Evolutionary conservation across 2,888 invertebrate species (phyloP).

Genomic region (Cordylochernes scorpioides): DNA sequence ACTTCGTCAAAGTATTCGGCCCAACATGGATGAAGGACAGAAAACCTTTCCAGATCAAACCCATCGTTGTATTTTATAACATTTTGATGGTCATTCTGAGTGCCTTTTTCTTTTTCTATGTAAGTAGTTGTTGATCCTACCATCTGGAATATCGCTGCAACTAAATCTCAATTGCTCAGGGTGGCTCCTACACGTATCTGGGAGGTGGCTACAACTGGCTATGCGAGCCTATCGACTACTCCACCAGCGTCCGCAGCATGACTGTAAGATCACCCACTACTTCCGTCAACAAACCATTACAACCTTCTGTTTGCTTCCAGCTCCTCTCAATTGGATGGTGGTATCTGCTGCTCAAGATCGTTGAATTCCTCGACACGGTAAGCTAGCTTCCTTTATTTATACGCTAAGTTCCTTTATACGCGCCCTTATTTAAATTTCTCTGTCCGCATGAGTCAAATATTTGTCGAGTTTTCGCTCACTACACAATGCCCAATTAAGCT

Average conservation of each 20-base stretch:
- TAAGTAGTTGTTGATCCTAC: constrained; percentile 4
- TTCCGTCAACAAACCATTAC: background rate
- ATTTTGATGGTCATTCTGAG: constrained; percentile 12
- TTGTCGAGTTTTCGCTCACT: too few species aligned
- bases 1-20: constrained; percentile 14
- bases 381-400: too few species aligned
- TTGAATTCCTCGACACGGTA: constrained; percentile 76
- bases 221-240: constrained; percentile 13
- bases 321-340: constrained; percentile 83
- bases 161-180: too few species aligned
- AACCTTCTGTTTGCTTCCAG: constrained; percentile 1
- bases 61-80: constrained; percentile 13
- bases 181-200: constrained; percentile 13
- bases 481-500: too few species aligned
- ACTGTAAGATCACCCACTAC: constrained; percentile 3
- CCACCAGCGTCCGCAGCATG: constrained; percentile 6
- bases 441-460: too few species aligned
- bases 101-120: constrained; percentile 12
- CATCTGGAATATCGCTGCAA: background rate
- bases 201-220: constrained; percentile 12
- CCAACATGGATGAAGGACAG: constrained; percentile 14
- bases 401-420: too few species aligned
- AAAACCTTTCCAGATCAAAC: constrained; percentile 13
- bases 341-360: constrained; percentile 87
- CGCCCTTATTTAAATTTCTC: too few species aligned